phyloP scores from a whole-genome alignment of 1,140 invertebrate genomes.

The Nylanderia fulva region DNA sequence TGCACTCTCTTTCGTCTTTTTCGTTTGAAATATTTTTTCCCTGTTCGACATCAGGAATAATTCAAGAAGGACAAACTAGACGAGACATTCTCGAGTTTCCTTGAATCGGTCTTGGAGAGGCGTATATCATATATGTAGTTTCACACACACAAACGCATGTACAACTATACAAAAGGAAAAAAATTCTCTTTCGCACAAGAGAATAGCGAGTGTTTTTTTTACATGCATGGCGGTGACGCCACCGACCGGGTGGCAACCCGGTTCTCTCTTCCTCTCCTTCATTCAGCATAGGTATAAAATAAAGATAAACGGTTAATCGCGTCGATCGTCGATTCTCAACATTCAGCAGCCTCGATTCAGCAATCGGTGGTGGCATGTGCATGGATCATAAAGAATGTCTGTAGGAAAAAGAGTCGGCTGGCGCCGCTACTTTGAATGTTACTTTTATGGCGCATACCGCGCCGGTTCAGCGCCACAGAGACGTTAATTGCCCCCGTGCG shows the following conservation, averaged over 20 bases:
- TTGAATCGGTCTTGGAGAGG: neutral
- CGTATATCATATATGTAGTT: neutral
- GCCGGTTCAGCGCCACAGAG: conserved; percentile 66
- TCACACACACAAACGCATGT: neutral
- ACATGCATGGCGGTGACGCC: neutral
- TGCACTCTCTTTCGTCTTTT: no score
- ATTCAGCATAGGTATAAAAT: conserved; percentile 12
- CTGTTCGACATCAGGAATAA: no score
- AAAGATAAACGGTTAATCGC: conserved; percentile 60
- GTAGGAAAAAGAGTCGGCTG: conserved; percentile 77
- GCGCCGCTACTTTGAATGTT: conserved; percentile 80
- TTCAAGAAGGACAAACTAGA: no score
- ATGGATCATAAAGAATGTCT: conserved; percentile 78
- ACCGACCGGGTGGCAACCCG: neutral
- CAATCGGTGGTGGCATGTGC: conserved; percentile 57
- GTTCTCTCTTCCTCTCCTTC: neutral
- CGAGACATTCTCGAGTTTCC: neutral
- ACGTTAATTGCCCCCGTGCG: conserved; percentile 68
- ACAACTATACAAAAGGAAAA: conserved; percentile 10
- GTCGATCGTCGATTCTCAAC: conserved; percentile 47
- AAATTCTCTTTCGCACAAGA: neutral
- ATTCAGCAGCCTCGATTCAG: conserved; percentile 64
- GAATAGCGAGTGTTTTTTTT: conserved; percentile 12
- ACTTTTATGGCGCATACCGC: conserved; percentile 79
- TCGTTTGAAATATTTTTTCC: no score